These are phyloP conservation scores for Bos javanicus DNA, from an alignment of 2,113 vertebrate genomes.

Conservation along the genomic window DNA sequence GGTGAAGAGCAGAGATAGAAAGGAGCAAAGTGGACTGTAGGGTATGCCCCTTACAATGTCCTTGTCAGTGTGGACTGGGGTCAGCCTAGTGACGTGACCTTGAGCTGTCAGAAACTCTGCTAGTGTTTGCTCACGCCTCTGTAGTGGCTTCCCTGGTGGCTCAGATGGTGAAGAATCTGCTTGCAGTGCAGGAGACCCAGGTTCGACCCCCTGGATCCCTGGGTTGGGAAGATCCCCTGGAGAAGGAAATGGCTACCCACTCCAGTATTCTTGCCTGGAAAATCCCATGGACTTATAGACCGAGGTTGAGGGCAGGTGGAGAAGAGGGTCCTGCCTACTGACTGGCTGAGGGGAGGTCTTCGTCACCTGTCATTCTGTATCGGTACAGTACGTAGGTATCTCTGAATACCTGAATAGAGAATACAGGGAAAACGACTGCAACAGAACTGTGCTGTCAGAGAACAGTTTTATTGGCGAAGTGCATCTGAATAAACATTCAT, in stretches of 20 bases:
- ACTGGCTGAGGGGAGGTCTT: neutral
- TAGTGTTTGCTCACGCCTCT: neutral
- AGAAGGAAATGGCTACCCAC: neutral
- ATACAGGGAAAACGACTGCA: neutral
- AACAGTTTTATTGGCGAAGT: neutral
- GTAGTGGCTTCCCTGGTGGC: neutral
- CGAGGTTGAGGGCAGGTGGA: neutral
- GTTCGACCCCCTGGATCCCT: neutral
- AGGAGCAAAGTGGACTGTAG: too few relatives aligned
- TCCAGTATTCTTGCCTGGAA: neutral
- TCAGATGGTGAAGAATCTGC: neutral
- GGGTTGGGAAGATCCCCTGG: neutral
- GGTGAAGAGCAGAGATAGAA: neutral
- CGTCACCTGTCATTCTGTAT: accelerated
- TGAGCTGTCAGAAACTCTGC: neutral
- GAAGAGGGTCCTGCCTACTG: neutral
- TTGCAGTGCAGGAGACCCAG: neutral
- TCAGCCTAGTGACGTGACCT: neutral
- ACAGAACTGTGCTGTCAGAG: neutral
- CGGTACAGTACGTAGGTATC: neutral
- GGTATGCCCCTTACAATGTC: too few relatives aligned
- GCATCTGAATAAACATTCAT: neutral
- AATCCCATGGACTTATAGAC: neutral
- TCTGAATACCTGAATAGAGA: neutral
- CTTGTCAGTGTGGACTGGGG: accelerated